Evolutionary conservation across 2,888 invertebrate species (phyloP).

Genomic region (Scaptomyza parva): DNA sequence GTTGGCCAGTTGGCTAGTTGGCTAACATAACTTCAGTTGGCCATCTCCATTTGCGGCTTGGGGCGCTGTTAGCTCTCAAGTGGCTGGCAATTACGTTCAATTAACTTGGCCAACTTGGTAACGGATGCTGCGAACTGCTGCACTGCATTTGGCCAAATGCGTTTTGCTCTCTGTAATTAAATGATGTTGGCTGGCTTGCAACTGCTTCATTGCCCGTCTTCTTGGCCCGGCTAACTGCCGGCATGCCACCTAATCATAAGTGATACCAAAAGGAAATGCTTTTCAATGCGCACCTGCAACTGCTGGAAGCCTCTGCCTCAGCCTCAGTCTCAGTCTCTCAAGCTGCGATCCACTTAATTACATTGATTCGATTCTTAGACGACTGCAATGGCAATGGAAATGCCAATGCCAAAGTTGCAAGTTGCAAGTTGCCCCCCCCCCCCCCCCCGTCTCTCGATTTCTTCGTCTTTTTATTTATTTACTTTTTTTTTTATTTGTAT

Average conservation of each 20-base stretch:
- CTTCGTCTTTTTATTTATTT: not conserved
- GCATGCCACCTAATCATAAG: slow-evolving; percentile 79
- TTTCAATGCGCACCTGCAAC: slow-evolving; percentile 56
- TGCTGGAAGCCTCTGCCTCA: slow-evolving; percentile 15
- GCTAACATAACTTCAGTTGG: slow-evolving; percentile 18
- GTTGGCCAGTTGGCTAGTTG: slow-evolving; percentile 7
- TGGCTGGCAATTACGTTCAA: slow-evolving; percentile 78
- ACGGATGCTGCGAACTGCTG: slow-evolving; percentile 68
- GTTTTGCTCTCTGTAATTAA: slow-evolving; percentile 64
- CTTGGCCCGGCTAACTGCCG: slow-evolving; percentile 45
- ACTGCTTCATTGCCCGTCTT: not conserved
- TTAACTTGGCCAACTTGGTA: slow-evolving; percentile 77
- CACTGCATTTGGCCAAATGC: slow-evolving; percentile 69
- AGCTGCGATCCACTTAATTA: slow-evolving; percentile 50
- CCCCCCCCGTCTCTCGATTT: not conserved
- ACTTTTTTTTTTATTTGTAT: not conserved
- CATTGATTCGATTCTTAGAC: slow-evolving; percentile 68
- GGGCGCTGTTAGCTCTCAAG: slow-evolving; percentile 70
- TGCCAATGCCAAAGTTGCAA: slow-evolving; percentile 35
- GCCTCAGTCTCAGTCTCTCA: too few species aligned
- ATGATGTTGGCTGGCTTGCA: slow-evolving; percentile 52
- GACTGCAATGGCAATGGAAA: slow-evolving; percentile 55
- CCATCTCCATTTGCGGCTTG: slow-evolving; percentile 42
- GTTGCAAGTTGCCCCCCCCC: not conserved
- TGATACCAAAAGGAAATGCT: slow-evolving; percentile 78